These are phyloP conservation scores for Poecile montanus DNA, from an alignment of 2,797 vertebrate genomes.

Conservation along the genomic window DNA sequence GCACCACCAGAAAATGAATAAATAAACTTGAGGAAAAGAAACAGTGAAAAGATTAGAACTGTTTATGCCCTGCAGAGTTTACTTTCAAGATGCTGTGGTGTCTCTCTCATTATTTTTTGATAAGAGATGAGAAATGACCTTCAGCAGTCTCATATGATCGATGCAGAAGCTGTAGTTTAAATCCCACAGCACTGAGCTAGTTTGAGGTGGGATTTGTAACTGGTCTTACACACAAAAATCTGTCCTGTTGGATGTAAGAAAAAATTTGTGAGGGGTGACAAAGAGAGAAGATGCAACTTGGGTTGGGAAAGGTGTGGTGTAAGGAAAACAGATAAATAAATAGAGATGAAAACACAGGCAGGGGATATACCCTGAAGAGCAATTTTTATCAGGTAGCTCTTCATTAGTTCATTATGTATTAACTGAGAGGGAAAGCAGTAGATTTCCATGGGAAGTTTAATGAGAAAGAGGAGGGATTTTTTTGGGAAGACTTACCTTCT, in stretches of 20 bases:
- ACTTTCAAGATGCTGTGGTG: not conserved
- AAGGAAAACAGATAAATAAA: not conserved
- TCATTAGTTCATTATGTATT: not conserved
- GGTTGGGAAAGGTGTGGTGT: not conserved
- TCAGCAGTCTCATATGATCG: not conserved
- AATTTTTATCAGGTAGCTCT: not conserved
- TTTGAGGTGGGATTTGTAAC: not conserved
- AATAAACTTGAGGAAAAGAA: not conserved
- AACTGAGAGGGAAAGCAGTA: not conserved
- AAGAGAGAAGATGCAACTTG: not conserved
- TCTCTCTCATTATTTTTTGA: not conserved
- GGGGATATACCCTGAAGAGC: not conserved
- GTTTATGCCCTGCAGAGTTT: constrained; percentile 7
- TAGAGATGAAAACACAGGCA: not conserved
- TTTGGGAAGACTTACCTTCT: constrained; percentile 85
- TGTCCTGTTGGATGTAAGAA: not conserved
- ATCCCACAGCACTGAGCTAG: not conserved
- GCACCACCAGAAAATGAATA: not conserved
- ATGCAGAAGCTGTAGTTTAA: not conserved
- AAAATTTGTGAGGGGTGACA: not conserved
- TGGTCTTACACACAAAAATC: not conserved
- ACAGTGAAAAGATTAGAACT: not conserved
- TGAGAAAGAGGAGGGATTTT: not conserved
- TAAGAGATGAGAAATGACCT: not conserved
- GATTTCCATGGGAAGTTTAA: not conserved